Evolutionary conservation across 2,888 invertebrate species (phyloP), one percentile per base, ranked within the genome.

Genomic region (Thyatira batis): DNA sequence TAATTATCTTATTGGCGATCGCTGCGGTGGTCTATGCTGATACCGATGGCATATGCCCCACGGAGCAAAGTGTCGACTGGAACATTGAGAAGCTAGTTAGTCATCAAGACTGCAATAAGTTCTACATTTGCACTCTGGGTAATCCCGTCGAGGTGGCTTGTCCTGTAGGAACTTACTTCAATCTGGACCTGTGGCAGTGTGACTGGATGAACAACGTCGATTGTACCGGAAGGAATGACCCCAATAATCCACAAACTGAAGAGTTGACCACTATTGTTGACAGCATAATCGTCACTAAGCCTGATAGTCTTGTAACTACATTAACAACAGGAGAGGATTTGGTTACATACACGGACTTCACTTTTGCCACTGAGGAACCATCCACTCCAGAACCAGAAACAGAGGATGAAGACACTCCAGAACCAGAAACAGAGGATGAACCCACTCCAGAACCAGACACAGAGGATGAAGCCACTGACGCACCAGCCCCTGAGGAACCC

Each of bases 121-220:
- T 94, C 77, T 89, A 95, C 52, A 94, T 94, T 70, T 95, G 95
- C 71, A 94, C 94, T 80, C 93, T 93, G 60, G 95, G 94, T 3
- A 64, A 86, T 0, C 94, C 93, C 0, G 78, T 94, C 1, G 94
- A 93, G 64, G 92, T 93, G 69, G 70, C 73, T 0, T 95, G 95
- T 64, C 93, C 93, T 0, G 65, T 77, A 0, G 92, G 91, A 11
- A 84, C 95, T 0, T 84, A 92, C 46, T 95, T 95, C 79, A 93
- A 94, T 52, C 78, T 92, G 4, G 83, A 89, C 11, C 87, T 76
- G 11, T 76, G 76, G 74, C 88, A 92, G 63, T 95, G 95, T 63
- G 95, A 95, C 74, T 95, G 93, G 85, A 85, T 84, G 0, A 71
- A 87, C 30, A 94, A 94, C 63, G 95, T 95, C 0, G 90, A 94